These are phyloP conservation scores for Litocranius walleri DNA, from an alignment of 2,113 vertebrate species.

Conservation along the genomic window DNA sequence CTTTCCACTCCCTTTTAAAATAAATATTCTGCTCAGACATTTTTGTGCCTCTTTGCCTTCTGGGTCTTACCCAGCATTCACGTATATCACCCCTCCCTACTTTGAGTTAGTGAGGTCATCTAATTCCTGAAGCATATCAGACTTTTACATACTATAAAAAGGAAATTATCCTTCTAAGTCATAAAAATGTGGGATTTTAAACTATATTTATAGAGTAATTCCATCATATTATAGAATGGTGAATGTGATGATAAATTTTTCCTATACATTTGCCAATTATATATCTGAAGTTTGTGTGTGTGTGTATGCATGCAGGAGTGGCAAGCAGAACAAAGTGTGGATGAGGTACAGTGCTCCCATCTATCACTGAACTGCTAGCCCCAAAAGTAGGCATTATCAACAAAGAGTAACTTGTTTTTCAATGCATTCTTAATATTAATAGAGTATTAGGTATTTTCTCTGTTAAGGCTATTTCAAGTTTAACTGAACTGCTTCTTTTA, in stretches of 20 bases:
- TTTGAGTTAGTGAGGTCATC: not conserved
- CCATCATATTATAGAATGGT: not conserved
- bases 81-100: not conserved
- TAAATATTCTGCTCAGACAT: not conserved
- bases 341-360: not conserved
- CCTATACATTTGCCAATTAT: not conserved
- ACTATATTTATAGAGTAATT: not conserved
- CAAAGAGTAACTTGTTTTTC: not conserved
- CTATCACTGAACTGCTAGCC: not conserved
- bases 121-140: not conserved
- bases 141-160: not conserved
- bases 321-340: not conserved
- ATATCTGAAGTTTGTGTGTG: not conserved
- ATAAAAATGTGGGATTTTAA: not conserved
- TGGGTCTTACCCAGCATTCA: not conserved
- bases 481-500: not conserved
- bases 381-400: not conserved
- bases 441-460: not conserved
- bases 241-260: not conserved
- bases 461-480: not conserved
- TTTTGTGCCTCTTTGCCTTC: not conserved
- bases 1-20: not conserved
- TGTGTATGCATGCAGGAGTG: not conserved
- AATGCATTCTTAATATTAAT: not conserved
- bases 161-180: not conserved